Conservation (phyloP, 2,888 invertebrate genomes). For the Chrysomela aeneicollis region DNA sequence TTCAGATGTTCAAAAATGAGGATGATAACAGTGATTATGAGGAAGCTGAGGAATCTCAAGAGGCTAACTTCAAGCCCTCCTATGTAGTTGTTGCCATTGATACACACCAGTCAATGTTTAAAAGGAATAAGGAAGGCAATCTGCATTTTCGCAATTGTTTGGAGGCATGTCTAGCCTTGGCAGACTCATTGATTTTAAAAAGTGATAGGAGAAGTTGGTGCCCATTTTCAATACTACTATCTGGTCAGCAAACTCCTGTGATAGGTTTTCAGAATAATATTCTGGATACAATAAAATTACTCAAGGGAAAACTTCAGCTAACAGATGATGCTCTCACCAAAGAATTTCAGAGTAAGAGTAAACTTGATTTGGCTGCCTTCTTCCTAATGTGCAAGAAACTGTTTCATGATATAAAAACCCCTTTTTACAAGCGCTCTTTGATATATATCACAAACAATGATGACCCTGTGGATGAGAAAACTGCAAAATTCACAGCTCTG, state of each 20-base stretch:
- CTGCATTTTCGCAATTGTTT: constrained; percentile 48
- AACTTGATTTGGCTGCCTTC: constrained; percentile 48
- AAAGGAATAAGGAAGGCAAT: constrained; percentile 37
- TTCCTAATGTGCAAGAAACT: constrained; percentile 50
- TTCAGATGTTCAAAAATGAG: constrained; percentile 23
- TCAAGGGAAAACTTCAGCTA: constrained; percentile 40
- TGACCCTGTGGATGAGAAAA: constrained; percentile 47
- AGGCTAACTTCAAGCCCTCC: constrained; percentile 43
- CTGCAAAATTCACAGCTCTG: constrained; percentile 48
- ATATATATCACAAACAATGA: constrained; percentile 53
- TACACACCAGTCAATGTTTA: constrained; percentile 51
- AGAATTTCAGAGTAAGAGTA: constrained; percentile 43
- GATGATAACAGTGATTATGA: constrained; percentile 32
- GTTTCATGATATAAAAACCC: constrained; percentile 46
- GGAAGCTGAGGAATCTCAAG: constrained; percentile 31
- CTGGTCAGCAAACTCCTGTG: constrained; percentile 43
- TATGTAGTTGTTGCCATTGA: constrained; percentile 53
- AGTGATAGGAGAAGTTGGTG: constrained; percentile 44
- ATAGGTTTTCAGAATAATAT: constrained; percentile 46
- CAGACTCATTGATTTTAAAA: constrained; percentile 48
- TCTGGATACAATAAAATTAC: constrained; percentile 44
- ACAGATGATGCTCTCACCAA: constrained; percentile 42
- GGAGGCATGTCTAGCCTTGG: constrained; percentile 47
- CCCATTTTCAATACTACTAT: constrained; percentile 48
- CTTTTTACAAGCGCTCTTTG: constrained; percentile 45